Percentiles rank a stretch among this genome's conserved stretches.
Conservation (phyloP, 2,113 vertebrate genomes). For the Tretioscincus oriximinensis region DNA sequence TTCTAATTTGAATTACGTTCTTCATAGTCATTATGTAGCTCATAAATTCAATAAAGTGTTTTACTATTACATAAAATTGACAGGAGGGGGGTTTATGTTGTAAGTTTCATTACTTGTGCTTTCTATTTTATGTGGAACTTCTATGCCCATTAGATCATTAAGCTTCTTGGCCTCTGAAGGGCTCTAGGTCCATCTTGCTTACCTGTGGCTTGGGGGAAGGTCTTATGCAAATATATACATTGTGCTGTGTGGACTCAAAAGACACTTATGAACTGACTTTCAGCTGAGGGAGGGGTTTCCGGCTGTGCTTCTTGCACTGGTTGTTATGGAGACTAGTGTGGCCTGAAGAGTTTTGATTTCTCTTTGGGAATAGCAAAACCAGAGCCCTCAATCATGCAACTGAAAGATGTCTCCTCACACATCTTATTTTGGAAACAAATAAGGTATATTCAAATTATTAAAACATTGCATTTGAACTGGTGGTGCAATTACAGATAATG, state of each 20-base stretch:
- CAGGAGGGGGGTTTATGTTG: conserved; percentile 85
- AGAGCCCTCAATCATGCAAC: neutral
- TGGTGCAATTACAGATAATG: neutral
- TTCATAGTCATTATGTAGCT: conserved; percentile 83
- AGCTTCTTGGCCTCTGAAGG: conserved; percentile 78
- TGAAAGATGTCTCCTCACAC: neutral
- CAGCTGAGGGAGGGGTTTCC: too few relatives aligned
- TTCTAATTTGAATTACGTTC: conserved; percentile 84
- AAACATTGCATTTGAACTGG: neutral
- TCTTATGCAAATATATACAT: conserved; percentile 11
- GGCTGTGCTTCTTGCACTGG: too few relatives aligned
- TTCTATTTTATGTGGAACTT: conserved; percentile 79
- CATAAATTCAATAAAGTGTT: conserved; percentile 88
- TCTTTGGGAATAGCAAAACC: neutral
- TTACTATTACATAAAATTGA: conserved; percentile 86
- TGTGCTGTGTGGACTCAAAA: too few relatives aligned
- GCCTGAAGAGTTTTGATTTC: neutral
- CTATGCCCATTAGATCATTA: conserved; percentile 79
- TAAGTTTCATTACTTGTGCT: conserved; percentile 82
- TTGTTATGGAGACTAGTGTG: neutral
- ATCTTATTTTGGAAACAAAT: neutral
- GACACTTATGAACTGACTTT: too few relatives aligned
- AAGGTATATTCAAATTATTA: neutral
- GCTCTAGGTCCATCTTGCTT: conserved; percentile 59
- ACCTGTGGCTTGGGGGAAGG: conserved; percentile 27